A percentile compares a stretch with the other conserved stretches of the same genome.
Conservation (phyloP, 2,113 vertebrate genomes). For the Trachemys scripta region DNA sequence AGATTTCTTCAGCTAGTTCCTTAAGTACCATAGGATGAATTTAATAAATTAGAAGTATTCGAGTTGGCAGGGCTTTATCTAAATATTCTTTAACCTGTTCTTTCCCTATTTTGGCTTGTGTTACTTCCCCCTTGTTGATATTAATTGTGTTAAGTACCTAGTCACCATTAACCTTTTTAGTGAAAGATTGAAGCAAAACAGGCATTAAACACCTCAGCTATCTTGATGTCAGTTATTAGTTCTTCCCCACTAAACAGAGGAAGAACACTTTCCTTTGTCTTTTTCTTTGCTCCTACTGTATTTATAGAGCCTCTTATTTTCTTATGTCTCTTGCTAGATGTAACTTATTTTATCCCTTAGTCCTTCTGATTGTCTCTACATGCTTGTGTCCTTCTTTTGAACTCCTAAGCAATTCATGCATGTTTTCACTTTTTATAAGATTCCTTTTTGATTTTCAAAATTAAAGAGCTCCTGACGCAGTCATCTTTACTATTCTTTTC, state of each 20-base stretch:
- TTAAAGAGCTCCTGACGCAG: not conserved
- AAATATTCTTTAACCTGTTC: not conserved
- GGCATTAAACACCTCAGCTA: not conserved
- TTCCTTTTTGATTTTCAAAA: not conserved
- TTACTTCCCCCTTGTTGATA: not conserved
- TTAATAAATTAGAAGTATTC: not conserved
- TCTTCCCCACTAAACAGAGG: not conserved
- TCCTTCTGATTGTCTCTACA: not conserved
- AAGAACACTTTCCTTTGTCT: not conserved
- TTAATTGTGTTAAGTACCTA: not conserved
- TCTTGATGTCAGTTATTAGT: not conserved
- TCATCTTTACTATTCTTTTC: not conserved
- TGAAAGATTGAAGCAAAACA: not conserved
- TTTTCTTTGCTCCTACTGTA: not conserved
- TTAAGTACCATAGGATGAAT: not conserved
- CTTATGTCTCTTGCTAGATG: not conserved
- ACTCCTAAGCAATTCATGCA: not conserved
- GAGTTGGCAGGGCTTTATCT: not conserved
- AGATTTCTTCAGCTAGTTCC: not conserved
- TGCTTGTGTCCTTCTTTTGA: not conserved
- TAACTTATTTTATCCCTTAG: not conserved
- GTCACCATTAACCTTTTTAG: not conserved
- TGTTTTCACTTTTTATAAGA: not conserved
- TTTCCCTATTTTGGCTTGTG: not conserved
- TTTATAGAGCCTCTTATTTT: not conserved